These are phyloP conservation scores for Lissocephala sabroskyi DNA, from an alignment of 2,888 invertebrate species.

Conservation along the genomic window DNA sequence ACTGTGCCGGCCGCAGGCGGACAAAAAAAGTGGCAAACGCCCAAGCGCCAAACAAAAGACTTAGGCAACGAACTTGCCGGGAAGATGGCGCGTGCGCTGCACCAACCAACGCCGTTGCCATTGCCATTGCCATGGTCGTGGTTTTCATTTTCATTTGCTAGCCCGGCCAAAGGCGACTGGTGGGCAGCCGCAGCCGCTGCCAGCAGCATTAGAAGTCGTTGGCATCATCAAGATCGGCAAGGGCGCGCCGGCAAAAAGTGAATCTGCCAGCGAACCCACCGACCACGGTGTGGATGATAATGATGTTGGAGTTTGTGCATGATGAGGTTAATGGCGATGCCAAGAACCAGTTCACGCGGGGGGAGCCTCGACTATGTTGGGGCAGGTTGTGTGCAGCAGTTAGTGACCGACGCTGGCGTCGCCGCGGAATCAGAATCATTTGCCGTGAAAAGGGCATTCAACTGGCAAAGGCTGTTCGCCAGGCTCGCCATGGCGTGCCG, in stretches of 20 bases:
- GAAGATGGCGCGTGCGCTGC: too few relatives aligned
- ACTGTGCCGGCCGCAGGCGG: slow-evolving; percentile 19
- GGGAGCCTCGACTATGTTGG: slow-evolving; percentile 15
- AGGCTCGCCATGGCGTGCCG: slow-evolving; percentile 25
- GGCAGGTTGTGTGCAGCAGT: slow-evolving; percentile 21
- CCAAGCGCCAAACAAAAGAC: slow-evolving; percentile 47
- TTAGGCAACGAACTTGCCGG: slow-evolving; percentile 55
- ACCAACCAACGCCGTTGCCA: too few relatives aligned
- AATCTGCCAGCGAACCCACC: slow-evolving; percentile 55
- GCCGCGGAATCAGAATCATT: slow-evolving; percentile 64
- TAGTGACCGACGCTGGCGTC: slow-evolving; percentile 6
- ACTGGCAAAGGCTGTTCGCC: slow-evolving; percentile 50
- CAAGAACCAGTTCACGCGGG: slow-evolving; percentile 14
- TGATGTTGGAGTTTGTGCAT: too few relatives aligned
- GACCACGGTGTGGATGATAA: too few relatives aligned
- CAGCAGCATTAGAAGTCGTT: slow-evolving; percentile 30
- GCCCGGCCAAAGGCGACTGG: slow-evolving; percentile 23
- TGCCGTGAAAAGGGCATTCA: slow-evolving; percentile 73
- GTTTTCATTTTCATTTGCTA: slow-evolving; percentile 66
- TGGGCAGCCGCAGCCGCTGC: slow-evolving; percentile 4
- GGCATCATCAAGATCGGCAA: slow-evolving; percentile 17
- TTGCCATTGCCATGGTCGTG: slow-evolving; percentile 33
- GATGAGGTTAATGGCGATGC: slow-evolving; percentile 2
- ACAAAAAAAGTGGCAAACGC: slow-evolving; percentile 1
- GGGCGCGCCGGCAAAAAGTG: slow-evolving; percentile 56